Evolutionary conservation across 37 sponge, comb jelly and placozoan species (phyloP).

Genomic region (Tethya wilhelma): DNA sequence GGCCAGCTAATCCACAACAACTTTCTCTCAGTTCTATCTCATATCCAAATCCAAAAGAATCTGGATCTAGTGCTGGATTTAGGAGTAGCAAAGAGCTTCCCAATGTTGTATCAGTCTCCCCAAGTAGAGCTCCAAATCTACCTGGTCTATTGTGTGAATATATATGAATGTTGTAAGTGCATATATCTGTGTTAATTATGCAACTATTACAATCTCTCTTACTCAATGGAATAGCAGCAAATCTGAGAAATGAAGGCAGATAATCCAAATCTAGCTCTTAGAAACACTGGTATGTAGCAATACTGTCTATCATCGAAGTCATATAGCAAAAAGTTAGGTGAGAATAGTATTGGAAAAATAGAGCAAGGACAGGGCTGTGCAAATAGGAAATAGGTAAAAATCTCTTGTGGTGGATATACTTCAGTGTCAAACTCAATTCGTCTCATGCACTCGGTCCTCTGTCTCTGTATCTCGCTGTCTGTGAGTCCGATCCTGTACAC

Average conservation of each 20-base stretch:
- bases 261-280: too few species aligned
- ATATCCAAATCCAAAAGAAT: too few species aligned
- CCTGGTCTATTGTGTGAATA: conserved; percentile 32
- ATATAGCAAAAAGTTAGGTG: background rate
- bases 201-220: too few species aligned
- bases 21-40: too few species aligned
- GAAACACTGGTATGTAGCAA: too few species aligned
- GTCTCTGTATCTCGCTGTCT: background rate
- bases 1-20: too few species aligned
- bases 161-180: too few species aligned
- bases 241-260: background rate
- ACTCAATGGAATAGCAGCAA: conserved; percentile 17
- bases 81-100: too few species aligned
- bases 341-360: conserved; percentile 22
- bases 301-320: background rate
- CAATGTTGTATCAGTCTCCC: too few species aligned
- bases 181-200: too few species aligned
- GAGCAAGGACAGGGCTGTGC: conserved; percentile 59
- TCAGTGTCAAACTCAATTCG: conserved; percentile 4
- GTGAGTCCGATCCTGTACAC: conserved; percentile 25
- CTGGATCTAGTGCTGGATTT: too few species aligned
- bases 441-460: conserved; percentile 8
- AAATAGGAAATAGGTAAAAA: background rate
- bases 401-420: background rate
- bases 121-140: too few species aligned